phyloP scores from a whole-genome alignment of 2,888 invertebrate genomes.

The Noctua pronuba region DNA sequence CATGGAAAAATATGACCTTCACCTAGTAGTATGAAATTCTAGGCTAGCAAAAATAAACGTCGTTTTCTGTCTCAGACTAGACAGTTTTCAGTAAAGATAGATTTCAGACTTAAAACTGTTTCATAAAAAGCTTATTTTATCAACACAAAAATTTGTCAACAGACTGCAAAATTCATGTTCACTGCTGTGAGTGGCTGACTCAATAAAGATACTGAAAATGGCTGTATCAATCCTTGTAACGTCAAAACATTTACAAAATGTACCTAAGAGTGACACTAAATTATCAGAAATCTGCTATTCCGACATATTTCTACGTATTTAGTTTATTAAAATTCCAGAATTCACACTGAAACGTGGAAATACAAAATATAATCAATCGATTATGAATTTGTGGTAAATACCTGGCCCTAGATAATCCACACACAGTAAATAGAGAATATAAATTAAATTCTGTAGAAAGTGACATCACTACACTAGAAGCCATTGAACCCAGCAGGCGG shows the following conservation, averaged over 20 bases:
- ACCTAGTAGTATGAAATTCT: background rate
- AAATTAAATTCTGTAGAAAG: conserved; percentile 5
- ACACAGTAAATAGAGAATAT: background rate
- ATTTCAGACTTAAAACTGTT: background rate
- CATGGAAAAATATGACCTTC: background rate
- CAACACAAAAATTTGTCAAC: background rate
- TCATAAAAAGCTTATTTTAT: background rate
- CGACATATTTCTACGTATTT: background rate
- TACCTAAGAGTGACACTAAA: background rate
- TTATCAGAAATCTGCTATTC: background rate
- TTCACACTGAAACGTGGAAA: background rate
- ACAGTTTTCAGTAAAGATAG: background rate
- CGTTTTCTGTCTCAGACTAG: background rate
- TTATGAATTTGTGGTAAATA: conserved; percentile 8
- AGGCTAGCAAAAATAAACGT: background rate
- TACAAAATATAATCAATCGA: background rate
- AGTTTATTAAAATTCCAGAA: background rate
- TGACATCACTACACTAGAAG: background rate
- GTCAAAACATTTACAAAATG: background rate
- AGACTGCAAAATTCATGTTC: background rate
- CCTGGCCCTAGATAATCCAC: background rate
- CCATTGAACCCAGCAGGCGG: conserved; percentile 5
- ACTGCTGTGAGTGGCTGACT: background rate
- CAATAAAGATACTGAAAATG: background rate
- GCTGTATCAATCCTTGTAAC: background rate